Conservation (phyloP, 2,797 vertebrate genomes). For the Myiothlypis coronata region DNA sequence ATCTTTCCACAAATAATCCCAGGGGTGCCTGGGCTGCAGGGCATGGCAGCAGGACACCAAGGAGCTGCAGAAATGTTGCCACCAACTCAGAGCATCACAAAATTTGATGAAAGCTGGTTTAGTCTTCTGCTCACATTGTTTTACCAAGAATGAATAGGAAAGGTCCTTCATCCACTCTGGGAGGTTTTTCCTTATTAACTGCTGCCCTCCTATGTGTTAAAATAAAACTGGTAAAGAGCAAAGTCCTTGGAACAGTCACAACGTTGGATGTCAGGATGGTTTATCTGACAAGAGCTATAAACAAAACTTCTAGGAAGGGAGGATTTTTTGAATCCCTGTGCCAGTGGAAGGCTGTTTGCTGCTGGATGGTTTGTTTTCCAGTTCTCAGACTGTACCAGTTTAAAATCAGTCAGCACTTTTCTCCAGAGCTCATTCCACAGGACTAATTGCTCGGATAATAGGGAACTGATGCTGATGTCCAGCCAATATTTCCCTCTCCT, state of each 20-base stretch:
- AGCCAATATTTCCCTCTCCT: constrained; percentile 33
- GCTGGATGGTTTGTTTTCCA: background rate
- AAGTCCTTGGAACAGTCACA: background rate
- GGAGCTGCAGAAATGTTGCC: background rate
- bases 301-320: background rate
- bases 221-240: background rate
- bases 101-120: background rate
- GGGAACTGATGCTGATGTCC: constrained; percentile 33
- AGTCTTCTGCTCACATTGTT: background rate
- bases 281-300: background rate
- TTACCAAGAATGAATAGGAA: background rate
- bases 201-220: constrained; percentile 12
- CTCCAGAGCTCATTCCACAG: constrained; percentile 30
- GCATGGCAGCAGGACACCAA: background rate
- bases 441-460: constrained; percentile 43
- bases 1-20: background rate
- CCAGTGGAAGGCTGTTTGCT: background rate
- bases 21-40: fast-evolving
- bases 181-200: constrained; percentile 14
- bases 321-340: background rate
- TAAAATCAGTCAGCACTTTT: constrained; percentile 6
- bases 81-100: background rate
- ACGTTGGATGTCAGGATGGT: background rate
- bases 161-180: background rate
- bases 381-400: background rate